phyloP scores from a whole-genome alignment of 2,888 invertebrate species.

The Furcula furcula region DNA sequence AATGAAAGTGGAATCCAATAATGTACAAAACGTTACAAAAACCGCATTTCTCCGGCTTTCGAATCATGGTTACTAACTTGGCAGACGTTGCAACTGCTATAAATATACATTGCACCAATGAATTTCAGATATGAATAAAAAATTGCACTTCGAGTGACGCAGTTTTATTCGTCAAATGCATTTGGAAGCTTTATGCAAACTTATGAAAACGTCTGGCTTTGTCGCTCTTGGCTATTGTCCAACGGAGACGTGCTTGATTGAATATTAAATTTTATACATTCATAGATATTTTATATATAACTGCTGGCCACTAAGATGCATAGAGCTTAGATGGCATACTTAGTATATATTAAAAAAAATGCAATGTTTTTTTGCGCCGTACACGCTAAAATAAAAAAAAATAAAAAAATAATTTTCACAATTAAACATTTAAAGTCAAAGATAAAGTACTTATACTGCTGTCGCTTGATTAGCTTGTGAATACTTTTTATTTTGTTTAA shows the following conservation, averaged over 20 bases:
- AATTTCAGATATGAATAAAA: constrained; percentile 47
- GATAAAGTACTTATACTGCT: no score
- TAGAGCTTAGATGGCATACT: no score
- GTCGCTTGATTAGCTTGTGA: no score
- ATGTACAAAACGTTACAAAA: constrained; percentile 35
- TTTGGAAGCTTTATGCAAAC: constrained; percentile 58
- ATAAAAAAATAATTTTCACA: no score
- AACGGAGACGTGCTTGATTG: constrained; percentile 38
- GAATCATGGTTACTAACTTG: constrained; percentile 45
- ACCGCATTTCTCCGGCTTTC: constrained; percentile 34
- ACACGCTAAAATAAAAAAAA: no score
- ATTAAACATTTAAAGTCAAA: no score
- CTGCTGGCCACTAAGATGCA: no score
- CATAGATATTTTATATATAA: no score
- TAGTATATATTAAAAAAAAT: no score
- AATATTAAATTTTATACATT: constrained; percentile 20
- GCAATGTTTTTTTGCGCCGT: no score
- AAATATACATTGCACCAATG: constrained; percentile 57
- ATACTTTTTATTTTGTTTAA: no score
- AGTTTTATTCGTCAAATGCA: constrained; percentile 58
- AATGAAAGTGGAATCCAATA: constrained; percentile 33
- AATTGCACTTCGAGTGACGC: constrained; percentile 37
- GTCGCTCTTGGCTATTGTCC: constrained; percentile 52
- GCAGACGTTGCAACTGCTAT: constrained; percentile 49
- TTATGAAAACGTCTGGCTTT: constrained; percentile 56